Evolutionary conservation across 2,113 vertebrate species (phyloP).

Genomic region (Oceanodroma tethys): DNA sequence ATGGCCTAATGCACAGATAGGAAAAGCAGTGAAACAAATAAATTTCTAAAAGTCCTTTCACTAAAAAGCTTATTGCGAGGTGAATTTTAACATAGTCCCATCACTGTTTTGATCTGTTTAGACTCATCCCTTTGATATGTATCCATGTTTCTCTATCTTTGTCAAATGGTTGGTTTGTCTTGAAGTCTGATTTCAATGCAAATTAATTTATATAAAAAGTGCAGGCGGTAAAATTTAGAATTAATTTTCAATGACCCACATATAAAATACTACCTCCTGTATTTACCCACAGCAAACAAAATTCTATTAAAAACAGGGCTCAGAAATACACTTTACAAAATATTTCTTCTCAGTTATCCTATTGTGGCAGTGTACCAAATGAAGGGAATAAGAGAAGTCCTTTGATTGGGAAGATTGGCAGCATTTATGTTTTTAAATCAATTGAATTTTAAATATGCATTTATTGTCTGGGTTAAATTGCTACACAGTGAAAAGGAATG

Average conservation of each 20-base stretch:
- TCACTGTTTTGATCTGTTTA: background rate
- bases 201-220: background rate
- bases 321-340: background rate
- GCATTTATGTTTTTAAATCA: background rate
- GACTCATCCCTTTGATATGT: background rate
- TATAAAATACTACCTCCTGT: background rate
- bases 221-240: background rate
- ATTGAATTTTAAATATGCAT: background rate
- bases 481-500: background rate
- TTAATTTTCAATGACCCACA: background rate
- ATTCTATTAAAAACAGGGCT: background rate
- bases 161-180: background rate
- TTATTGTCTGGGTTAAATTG: conserved; percentile 21
- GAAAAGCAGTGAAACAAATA: background rate
- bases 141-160: background rate
- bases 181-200: background rate
- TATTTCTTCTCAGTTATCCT: background rate
- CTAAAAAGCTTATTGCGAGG: background rate
- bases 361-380: background rate
- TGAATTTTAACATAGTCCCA: background rate
- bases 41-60: background rate
- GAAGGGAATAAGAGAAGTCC: background rate
- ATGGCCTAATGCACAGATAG: background rate
- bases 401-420: background rate
- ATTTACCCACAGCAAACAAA: background rate